Evolutionary conservation across 2,888 invertebrate species (phyloP).

Genomic region (Ormia ochracea): DNA sequence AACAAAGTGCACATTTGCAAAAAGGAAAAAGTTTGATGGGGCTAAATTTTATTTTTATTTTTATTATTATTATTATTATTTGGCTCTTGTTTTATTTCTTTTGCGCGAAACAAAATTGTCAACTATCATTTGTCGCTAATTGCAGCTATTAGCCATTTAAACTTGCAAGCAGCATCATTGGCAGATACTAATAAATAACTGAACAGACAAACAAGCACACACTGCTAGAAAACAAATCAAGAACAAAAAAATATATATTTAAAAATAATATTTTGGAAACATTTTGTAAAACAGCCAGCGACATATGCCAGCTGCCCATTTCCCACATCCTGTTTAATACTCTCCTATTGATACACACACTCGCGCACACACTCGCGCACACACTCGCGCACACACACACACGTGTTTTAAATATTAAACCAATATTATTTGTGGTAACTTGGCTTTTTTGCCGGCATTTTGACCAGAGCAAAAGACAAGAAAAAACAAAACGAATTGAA

Average conservation of each 20-base stretch:
- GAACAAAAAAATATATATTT: not conserved
- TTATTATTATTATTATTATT: not conserved
- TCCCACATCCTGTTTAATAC: not conserved
- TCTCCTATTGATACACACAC: slow-evolving; percentile 20
- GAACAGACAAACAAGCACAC: not conserved
- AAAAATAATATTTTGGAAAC: slow-evolving; percentile 4
- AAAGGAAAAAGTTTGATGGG: slow-evolving; percentile 40
- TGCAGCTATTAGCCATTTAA: slow-evolving; percentile 60
- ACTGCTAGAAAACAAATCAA: not conserved
- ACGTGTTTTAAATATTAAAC: slow-evolving; percentile 58
- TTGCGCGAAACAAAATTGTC: slow-evolving; percentile 56
- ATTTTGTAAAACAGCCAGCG: not conserved
- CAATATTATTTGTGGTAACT: slow-evolving; percentile 60
- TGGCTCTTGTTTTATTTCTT: not conserved
- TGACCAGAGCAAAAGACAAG: slow-evolving; percentile 21
- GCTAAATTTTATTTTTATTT: slow-evolving; percentile 14
- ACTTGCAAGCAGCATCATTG: slow-evolving; percentile 3
- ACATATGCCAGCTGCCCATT: not conserved
- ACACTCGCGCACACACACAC: not conserved
- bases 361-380: not conserved
- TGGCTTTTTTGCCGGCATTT: slow-evolving; percentile 43
- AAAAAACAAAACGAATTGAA: not conserved
- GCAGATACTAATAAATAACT: slow-evolving; percentile 1
- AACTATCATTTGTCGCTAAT: slow-evolving; percentile 65
- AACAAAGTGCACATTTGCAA: not conserved